Evolutionary conservation across 2,888 invertebrate genomes (phyloP).

Genomic region (Epinotia bilunana): DNA sequence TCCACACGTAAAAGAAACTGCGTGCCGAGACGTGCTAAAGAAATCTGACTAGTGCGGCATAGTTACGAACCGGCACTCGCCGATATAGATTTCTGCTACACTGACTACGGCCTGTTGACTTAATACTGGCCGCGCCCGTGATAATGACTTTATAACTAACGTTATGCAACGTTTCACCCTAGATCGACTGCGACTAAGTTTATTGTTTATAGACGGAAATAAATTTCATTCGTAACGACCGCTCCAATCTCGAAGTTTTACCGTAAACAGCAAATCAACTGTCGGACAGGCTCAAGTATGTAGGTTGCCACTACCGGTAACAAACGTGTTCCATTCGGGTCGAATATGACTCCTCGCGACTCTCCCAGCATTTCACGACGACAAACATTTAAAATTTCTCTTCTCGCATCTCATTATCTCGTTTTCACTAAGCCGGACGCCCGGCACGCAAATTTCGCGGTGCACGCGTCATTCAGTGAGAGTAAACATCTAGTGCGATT

Average conservation of each 20-base stretch:
- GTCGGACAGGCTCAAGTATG: slow-evolving; percentile 56
- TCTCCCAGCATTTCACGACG: slow-evolving; percentile 79
- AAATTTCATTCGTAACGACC: slow-evolving; percentile 25
- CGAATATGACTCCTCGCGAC: slow-evolving; percentile 75
- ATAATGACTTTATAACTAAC: slow-evolving; percentile 27
- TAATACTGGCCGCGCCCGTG: slow-evolving; percentile 8
- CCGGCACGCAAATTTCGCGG: slow-evolving; percentile 71
- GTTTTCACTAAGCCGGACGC: slow-evolving; percentile 79
- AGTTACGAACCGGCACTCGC: slow-evolving; percentile 32
- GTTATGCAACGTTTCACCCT: slow-evolving; percentile 36
- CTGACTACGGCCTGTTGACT: not conserved
- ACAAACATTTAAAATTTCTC: slow-evolving; percentile 83
- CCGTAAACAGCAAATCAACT: slow-evolving; percentile 58
- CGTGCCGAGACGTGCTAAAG: slow-evolving; percentile 72
- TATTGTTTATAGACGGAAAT: slow-evolving; percentile 25
- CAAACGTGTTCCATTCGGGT: slow-evolving; percentile 79
- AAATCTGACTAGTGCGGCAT: slow-evolving; percentile 72
- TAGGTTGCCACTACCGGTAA: slow-evolving; percentile 58
- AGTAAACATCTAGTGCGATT: slow-evolving; percentile 73
- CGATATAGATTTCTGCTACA: slow-evolving; percentile 28
- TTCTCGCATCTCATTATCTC: slow-evolving; percentile 82
- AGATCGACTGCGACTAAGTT: slow-evolving; percentile 11
- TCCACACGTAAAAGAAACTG: slow-evolving; percentile 84
- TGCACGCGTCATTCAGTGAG: slow-evolving; percentile 76
- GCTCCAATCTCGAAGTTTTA: slow-evolving; percentile 45